These are phyloP conservation scores for Chymomyza costata DNA, from an alignment of 1,140 invertebrate species.

Conservation along the genomic window DNA sequence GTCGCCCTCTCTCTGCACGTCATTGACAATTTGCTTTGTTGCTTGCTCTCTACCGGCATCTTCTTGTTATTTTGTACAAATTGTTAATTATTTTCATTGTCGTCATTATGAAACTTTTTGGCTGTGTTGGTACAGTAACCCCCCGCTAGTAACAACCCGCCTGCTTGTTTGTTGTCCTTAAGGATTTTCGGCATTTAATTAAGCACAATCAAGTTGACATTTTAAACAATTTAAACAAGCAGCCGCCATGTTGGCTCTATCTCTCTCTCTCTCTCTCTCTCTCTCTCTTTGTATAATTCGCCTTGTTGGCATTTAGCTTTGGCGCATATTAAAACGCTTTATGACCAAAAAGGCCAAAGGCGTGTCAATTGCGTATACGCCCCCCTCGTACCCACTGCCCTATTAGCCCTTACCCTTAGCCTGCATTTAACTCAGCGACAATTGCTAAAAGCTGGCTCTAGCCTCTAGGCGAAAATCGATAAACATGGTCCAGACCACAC, in stretches of 20 bases:
- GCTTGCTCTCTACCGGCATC: too few relatives aligned
- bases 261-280: not conserved
- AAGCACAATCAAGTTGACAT: conserved; percentile 71
- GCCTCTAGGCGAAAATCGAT: conserved; percentile 47
- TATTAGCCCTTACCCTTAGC: not conserved
- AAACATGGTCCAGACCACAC: conserved; percentile 16
- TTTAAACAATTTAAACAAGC: conserved; percentile 72
- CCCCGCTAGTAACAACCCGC: not conserved
- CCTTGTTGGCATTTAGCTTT: conserved; percentile 32
- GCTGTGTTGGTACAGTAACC: too few relatives aligned
- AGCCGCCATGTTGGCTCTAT: conserved; percentile 42
- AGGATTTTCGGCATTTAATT: conserved; percentile 71
- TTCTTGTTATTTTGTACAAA: conserved; percentile 52
- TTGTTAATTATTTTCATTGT: conserved; percentile 72
- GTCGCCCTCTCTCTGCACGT: conserved; percentile 14
- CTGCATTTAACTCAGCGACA: conserved; percentile 23
- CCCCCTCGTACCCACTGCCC: too few relatives aligned
- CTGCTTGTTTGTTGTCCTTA: conserved; percentile 44
- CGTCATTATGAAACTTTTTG: conserved; percentile 57
- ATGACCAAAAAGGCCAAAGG: conserved; percentile 63
- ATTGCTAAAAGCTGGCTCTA: conserved; percentile 11
- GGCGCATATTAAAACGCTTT: conserved; percentile 66
- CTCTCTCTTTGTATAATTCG: not conserved
- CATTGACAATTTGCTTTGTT: conserved; percentile 50
- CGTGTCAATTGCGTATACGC: not conserved